Base-by-base conservation (phyloP, 2,888 invertebrate species). In the Noctua fimbriata region DNA sequence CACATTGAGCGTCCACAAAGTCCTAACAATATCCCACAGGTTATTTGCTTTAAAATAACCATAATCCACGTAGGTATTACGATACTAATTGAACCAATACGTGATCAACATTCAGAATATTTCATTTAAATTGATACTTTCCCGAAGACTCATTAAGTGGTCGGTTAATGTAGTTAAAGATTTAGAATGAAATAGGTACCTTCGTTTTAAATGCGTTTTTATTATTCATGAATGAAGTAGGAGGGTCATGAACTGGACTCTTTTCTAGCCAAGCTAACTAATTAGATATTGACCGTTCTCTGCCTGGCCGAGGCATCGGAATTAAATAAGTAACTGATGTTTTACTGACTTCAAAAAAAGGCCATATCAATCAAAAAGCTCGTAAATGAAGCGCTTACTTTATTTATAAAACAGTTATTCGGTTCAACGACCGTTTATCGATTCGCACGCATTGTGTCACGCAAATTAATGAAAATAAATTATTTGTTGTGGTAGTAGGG, bases 191-290 rank as follows among this genome's bases (percentile, higher is more conserved):
- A 32, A 32, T 32, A n/a, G n/a, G n/a, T n/a, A 60, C 24, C 1
- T 60, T 49, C 7, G 63, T 49, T 24, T 44, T 14, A n/a, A 44
- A 60, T 32, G 32, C 52, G 44, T 79, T 41, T 21, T 79, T 41
- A n/a, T 65, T 79, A 79, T 78, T 79, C 78, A 65, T 69, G 58
- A 76, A 36, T 36, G 14, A n/a, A 24, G 14, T 55, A 5, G 44
- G 1, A n/a, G 18, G 76, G 47, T 78, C 67, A 9, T 55, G 32
- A 52, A 44, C 65, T 76, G 77, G 32, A 7, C 32, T 77, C 16
- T n/a, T 58, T 76, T 21, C 18, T n/a, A 14, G 7, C 1, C 7
- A 41, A 41, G 0, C 4, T n/a, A 70, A n/a, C 7, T 66, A 21
- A 3, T 71, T 7, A 41, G 1, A n/a, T 36, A 44, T n/a, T 41